Percentiles rank a stretch among this genome's conserved stretches.
phyloP scores from a whole-genome alignment of 1,140 invertebrate species.

The Bombus affinis region DNA sequence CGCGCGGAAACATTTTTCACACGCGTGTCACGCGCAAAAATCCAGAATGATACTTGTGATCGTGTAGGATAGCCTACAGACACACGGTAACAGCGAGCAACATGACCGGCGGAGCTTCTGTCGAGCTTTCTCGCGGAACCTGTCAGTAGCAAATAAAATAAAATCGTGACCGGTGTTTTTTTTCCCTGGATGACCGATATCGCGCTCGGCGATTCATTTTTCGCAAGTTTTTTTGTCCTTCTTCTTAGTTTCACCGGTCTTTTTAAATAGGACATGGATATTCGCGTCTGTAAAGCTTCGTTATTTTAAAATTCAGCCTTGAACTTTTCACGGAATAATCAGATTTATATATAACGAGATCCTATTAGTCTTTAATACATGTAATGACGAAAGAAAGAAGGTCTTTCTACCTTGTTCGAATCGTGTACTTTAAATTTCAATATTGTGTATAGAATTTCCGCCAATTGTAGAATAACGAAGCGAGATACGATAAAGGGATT shows the following conservation, averaged over 20 bases:
- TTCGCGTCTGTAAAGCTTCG: too few relatives aligned
- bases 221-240: neutral
- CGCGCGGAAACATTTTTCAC: slow-evolving; percentile 27
- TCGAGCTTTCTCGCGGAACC: slow-evolving; percentile 17
- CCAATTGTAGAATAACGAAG: neutral
- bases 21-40: slow-evolving; percentile 31
- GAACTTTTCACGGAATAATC: neutral
- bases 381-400: neutral
- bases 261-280: too few relatives aligned
- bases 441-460: too few relatives aligned
- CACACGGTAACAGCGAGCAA: neutral
- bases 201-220: neutral
- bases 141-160: slow-evolving; percentile 58
- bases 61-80: slow-evolving; percentile 6
- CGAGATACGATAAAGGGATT: neutral
- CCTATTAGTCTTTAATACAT: neutral
- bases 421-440: neutral
- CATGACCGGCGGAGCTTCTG: too few relatives aligned
- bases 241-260: neutral
- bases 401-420: neutral
- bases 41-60: slow-evolving; percentile 27
- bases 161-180: slow-evolving; percentile 33
- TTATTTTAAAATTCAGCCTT: neutral
- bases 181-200: slow-evolving; percentile 22
- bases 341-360: neutral